phyloP scores from a whole-genome alignment of 1,140 invertebrate species.

The Panonychus citri region DNA sequence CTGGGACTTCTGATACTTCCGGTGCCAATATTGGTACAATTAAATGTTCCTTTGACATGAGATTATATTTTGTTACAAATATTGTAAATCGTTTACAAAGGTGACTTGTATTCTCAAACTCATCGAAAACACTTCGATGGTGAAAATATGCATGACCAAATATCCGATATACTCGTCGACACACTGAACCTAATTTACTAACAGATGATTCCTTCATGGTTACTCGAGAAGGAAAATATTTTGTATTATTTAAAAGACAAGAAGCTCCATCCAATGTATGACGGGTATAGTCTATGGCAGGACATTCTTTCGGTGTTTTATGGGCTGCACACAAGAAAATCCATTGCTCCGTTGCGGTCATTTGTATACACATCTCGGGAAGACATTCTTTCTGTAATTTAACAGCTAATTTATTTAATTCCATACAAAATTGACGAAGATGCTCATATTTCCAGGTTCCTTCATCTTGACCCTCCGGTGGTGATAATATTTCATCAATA shows the following conservation, averaged over 20 bases:
- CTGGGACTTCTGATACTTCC: constrained; percentile 2
- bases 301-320: constrained; percentile 98
- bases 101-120: constrained; percentile 88
- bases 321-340: constrained; percentile 98
- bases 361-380: constrained; percentile 88
- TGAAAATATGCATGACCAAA: constrained; percentile 99
- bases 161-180: constrained; percentile 91
- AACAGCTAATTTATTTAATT: constrained; percentile 88
- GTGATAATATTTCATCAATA: constrained; percentile 77
- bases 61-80: constrained; percentile 93
- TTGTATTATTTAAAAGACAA: constrained; percentile 93
- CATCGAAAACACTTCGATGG: constrained; percentile 85
- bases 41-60: constrained; percentile 76
- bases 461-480: constrained; percentile 91
- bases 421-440: constrained; percentile 94
- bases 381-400: constrained; percentile 61
- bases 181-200: constrained; percentile 90
- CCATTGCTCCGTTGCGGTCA: constrained; percentile 99
- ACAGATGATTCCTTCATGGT: constrained; percentile 98
- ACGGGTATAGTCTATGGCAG: constrained; percentile 95
- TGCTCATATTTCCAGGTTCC: constrained; percentile 99
- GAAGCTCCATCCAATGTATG: constrained; percentile 98
- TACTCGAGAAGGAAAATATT: constrained; percentile 98
- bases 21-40: constrained; percentile 79
- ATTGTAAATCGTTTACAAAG: constrained; percentile 87